phyloP scores from a whole-genome alignment of 2,888 invertebrate species.

The Microplitis manilae region DNA sequence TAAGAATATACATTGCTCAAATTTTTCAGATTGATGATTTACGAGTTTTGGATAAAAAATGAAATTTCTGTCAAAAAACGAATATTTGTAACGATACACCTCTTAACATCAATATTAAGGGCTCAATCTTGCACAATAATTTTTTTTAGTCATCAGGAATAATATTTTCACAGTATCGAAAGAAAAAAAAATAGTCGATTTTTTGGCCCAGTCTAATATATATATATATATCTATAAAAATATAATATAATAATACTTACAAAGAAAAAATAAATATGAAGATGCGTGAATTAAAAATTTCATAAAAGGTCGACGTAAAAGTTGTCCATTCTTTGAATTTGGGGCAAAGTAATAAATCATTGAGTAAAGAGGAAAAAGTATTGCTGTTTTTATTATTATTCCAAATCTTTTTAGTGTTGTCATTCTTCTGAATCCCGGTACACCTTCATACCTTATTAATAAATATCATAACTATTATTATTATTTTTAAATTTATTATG shows the following conservation, averaged over 20 bases:
- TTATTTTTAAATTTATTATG: neutral
- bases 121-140: no score
- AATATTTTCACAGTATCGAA: no score
- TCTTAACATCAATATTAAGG: no score
- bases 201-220: no score
- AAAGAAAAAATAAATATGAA: slow-evolving; percentile 92
- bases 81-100: no score
- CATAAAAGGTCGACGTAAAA: slow-evolving; percentile 96
- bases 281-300: slow-evolving; percentile 96
- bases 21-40: no score
- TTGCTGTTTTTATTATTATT: slow-evolving; percentile 82
- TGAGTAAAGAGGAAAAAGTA: slow-evolving; percentile 91
- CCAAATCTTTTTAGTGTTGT: slow-evolving; percentile 81
- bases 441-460: slow-evolving; percentile 83
- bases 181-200: no score
- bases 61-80: no score
- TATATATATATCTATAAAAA: slow-evolving; percentile 5
- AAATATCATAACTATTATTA: neutral
- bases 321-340: slow-evolving; percentile 82
- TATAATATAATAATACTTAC: slow-evolving; percentile 76
- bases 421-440: slow-evolving; percentile 93
- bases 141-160: no score
- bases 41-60: no score
- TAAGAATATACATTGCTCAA: no score
- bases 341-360: slow-evolving; percentile 89